phyloP scores from a whole-genome alignment of 2,113 vertebrate genomes.

The Oncorhynchus gorbuscha region DNA sequence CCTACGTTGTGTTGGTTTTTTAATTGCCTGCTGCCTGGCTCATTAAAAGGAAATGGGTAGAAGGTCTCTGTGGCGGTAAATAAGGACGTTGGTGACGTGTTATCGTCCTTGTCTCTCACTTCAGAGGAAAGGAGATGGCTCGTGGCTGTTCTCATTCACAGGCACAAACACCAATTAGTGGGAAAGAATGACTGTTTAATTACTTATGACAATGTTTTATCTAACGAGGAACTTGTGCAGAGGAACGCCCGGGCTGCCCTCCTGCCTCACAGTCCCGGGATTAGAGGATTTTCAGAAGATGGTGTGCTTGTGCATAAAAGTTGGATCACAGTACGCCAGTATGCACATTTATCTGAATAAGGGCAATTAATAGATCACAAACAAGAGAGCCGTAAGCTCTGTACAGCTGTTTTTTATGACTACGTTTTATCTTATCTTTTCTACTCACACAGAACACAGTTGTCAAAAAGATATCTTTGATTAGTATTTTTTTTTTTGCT shows the following conservation, averaged over 20 bases:
- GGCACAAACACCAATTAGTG: slow-evolving; percentile 18
- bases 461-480: too few species aligned
- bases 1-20: neutral
- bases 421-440: too few species aligned
- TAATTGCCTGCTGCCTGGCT: slow-evolving; percentile 3
- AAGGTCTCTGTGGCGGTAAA: neutral
- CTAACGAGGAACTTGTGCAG: slow-evolving; percentile 9
- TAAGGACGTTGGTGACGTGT: neutral
- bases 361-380: too few species aligned
- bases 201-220: slow-evolving; percentile 17
- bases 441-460: too few species aligned
- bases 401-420: too few species aligned
- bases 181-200: slow-evolving; percentile 9
- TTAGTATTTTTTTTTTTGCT: too few species aligned
- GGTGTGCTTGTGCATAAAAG: too few species aligned
- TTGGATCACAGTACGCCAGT: too few species aligned
- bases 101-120: neutral
- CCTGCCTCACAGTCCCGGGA: neutral
- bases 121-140: neutral
- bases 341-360: too few species aligned
- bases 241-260: neutral
- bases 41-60: neutral
- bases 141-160: slow-evolving; percentile 14
- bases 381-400: too few species aligned
- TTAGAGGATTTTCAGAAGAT: slow-evolving; percentile 18